Percentiles rank a stretch among this genome's conserved stretches.
Evolutionary conservation across 2,888 invertebrate genomes (phyloP).

Genomic region (Allophyes oxyacanthae): DNA sequence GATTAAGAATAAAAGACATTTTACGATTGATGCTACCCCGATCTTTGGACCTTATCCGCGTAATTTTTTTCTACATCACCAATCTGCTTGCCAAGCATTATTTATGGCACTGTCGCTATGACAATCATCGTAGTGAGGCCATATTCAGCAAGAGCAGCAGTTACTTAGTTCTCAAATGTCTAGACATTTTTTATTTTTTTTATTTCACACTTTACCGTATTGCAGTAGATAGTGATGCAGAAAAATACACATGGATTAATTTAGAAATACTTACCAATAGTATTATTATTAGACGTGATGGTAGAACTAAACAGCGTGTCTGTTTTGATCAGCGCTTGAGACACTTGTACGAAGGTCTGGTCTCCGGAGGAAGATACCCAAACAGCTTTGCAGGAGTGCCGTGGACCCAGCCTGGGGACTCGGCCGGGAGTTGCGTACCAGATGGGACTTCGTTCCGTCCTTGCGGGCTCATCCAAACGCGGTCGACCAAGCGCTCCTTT

Average conservation of each 20-base stretch:
- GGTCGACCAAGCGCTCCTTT: conserved; percentile 90
- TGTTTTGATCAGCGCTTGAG: conserved; percentile 97
- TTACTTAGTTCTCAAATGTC: no score
- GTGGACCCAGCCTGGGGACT: conserved; percentile 95
- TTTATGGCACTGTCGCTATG: no score
- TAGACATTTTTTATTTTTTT: no score
- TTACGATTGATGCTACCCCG: no score
- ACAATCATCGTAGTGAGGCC: no score
- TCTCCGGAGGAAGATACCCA: conserved; percentile 99
- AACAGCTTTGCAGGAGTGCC: conserved; percentile 95
- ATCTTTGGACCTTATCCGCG: no score
- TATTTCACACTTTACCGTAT: no score
- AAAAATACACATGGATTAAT: no score
- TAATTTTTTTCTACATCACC: no score
- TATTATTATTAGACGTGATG: conserved; percentile 95
- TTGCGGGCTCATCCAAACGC: conserved; percentile 75
- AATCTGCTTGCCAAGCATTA: no score
- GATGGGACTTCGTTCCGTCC: conserved; percentile 86
- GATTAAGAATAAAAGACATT: background rate
- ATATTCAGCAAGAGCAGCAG: no score
- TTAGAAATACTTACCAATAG: conserved; percentile 93
- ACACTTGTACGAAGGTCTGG: conserved; percentile 97
- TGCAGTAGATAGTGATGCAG: no score
- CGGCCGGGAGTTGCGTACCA: conserved; percentile 93
- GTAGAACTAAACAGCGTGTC: conserved; percentile 96